Percentiles rank a stretch among this genome's conserved stretches.
Conservation (phyloP, 2,888 invertebrate species). For the Orgyia antiqua region DNA sequence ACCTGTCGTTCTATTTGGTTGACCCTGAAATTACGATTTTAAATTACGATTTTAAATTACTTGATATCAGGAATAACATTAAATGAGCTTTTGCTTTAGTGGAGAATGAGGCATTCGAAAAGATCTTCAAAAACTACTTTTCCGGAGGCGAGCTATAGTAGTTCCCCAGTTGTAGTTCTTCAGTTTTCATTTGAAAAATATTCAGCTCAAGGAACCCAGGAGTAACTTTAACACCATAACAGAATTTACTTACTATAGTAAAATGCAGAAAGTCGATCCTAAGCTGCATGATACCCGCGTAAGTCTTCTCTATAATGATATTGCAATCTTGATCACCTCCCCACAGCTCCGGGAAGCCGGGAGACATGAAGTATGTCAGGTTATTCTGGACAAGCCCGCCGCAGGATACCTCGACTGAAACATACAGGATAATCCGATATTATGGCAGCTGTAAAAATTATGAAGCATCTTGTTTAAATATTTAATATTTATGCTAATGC, state of each 20-base stretch:
- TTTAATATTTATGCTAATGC: background rate
- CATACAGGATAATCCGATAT: background rate
- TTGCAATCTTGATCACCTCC: slow-evolving; percentile 82
- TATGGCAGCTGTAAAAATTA: too few species aligned
- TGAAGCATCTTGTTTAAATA: background rate
- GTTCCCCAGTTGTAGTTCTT: too few species aligned
- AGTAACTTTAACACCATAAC: too few species aligned
- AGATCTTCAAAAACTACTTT: too few species aligned
- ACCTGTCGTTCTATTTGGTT: slow-evolving; percentile 88
- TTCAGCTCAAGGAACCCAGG: too few species aligned
- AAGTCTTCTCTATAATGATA: slow-evolving; percentile 85
- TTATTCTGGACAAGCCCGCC: slow-evolving; percentile 85
- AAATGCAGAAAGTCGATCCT: slow-evolving; percentile 91
- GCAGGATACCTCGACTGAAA: slow-evolving; percentile 86
- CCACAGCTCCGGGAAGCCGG: slow-evolving; percentile 88
- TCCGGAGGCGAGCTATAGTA: too few species aligned
- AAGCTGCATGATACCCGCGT: slow-evolving; percentile 88
- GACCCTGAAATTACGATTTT: slow-evolving; percentile 77
- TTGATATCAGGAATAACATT: too few species aligned
- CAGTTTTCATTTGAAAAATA: too few species aligned
- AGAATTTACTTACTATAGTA: slow-evolving; percentile 83
- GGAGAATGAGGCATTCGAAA: too few species aligned
- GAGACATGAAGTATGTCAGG: slow-evolving; percentile 89
- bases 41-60: background rate
- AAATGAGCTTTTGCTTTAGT: too few species aligned